Evolutionary conservation across 1,140 invertebrate species (phyloP).

Genomic region (Thrips palmi): DNA sequence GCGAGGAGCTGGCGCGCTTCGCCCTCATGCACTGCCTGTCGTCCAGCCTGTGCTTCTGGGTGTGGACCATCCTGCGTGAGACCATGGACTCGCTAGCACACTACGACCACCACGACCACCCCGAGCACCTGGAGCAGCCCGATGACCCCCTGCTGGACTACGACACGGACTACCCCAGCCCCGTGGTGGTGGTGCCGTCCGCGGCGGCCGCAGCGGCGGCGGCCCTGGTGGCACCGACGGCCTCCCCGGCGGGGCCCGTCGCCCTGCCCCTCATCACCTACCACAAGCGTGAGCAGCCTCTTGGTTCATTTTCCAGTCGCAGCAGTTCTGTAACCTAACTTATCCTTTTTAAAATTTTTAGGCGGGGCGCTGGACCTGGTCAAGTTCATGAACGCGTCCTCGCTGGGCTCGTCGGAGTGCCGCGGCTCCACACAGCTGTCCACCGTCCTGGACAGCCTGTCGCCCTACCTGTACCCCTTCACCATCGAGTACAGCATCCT

Average conservation of each 20-base stretch:
- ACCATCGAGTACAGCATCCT: slow-evolving; percentile 72
- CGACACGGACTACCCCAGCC: too few species aligned
- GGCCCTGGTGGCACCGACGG: slow-evolving; percentile 3
- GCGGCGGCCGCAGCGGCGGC: too few species aligned
- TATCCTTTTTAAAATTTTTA: too few species aligned
- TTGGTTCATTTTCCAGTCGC: too few species aligned
- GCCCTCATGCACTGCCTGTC: slow-evolving; percentile 56
- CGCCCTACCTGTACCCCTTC: slow-evolving; percentile 75
- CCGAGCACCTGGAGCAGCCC: neutral
- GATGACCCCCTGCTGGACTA: neutral
- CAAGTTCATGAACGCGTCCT: slow-evolving; percentile 13
- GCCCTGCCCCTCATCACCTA: slow-evolving; percentile 19
- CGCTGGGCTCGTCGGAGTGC: slow-evolving; percentile 16
- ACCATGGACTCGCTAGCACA: slow-evolving; percentile 32
- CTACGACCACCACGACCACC: slow-evolving; percentile 7
- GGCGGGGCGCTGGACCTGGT: slow-evolving; percentile 14
- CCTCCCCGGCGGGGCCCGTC: too few species aligned
- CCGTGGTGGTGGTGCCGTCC: too few species aligned
- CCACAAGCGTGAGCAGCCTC: slow-evolving; percentile 13
- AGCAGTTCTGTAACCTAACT: too few species aligned
- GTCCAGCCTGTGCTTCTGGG: slow-evolving; percentile 51
- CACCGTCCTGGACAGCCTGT: slow-evolving; percentile 51
- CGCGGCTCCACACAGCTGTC: slow-evolving; percentile 21
- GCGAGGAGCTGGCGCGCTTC: slow-evolving; percentile 37
- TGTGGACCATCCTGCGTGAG: slow-evolving; percentile 49